A percentile compares a stretch with the other conserved stretches of the same genome.
Evolutionary conservation across 2,888 invertebrate genomes (phyloP).

Genomic region (Bellardia pandia): DNA sequence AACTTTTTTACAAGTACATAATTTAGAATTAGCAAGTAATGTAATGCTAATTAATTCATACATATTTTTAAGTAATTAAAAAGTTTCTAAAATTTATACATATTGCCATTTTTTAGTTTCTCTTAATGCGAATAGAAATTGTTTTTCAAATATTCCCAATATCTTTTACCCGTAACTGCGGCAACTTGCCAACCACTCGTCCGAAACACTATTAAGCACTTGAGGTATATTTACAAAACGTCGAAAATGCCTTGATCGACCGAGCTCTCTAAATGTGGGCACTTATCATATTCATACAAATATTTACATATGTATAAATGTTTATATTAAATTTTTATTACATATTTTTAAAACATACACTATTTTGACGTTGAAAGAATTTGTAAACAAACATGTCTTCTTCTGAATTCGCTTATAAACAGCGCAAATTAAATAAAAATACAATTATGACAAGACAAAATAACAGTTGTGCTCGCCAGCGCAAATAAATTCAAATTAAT

Average conservation of each 20-base stretch:
- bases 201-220: neutral
- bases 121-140: no score
- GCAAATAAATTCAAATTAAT: constrained; percentile 40
- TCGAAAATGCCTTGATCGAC: neutral
- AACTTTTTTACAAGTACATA: no score
- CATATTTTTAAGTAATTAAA: no score
- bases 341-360: constrained; percentile 39
- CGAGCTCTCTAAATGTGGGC: neutral
- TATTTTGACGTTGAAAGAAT: constrained; percentile 58
- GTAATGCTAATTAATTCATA: no score
- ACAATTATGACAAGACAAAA: constrained; percentile 24
- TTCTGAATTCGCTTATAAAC: constrained; percentile 16
- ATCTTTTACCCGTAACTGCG: neutral
- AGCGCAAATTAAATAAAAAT: neutral
- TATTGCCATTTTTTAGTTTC: no score
- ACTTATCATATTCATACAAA: neutral
- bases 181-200: neutral
- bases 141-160: neutral
- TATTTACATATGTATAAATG: neutral
- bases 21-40: no score
- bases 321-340: neutral
- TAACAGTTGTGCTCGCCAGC: constrained; percentile 5
- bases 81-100: no score
- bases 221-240: neutral
- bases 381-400: constrained; percentile 63